Evolutionary conservation across 2,113 vertebrate species (phyloP), one percentile per base, ranked within the genome.

Genomic region (Platichthys flesus): DNA sequence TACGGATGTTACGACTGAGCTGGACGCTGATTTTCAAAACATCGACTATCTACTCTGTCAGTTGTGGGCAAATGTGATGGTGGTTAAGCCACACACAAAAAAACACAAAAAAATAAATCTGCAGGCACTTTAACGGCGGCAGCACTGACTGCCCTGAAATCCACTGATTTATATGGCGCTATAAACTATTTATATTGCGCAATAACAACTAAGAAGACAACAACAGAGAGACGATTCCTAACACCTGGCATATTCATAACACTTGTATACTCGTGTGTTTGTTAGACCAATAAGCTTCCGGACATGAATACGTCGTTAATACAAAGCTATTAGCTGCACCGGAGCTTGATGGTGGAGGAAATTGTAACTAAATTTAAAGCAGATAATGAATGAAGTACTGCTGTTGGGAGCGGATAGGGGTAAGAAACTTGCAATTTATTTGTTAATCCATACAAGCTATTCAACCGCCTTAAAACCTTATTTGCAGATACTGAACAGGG

Each of bases 151-250:
- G 85, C 76, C 74, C 79, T 86, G 83, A 87, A 92, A 86, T 85
- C 67, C 78, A 67, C 79, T 67, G 60, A 89, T 90, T 90, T 91
- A 88, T 89, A 85, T 68, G 54, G 76, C 69, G 79, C 84, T 67
- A 81, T 91, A 91, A 91, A 91, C 67, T 69, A 84, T 88, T 92
- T 92, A 88, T 89, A 91, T 74, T 87, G 85, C 72, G 69, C 88
- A 81, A 85, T 90, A 91, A 92, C 89, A 78, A 63, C 74, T 65
- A 71, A 71, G 77, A 89, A 82, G 59, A 86, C 83, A 87, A 90
- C 88, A 89, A 81, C 76, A 81, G 71, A 79, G 26, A 67, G 83
- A 90, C 77, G 69, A 88, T 87, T 78, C 79, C 78, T 60, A 71
- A 84, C 85, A 84, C 79, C 78, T 79, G 78, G 62, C 71, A 68